Evolutionary conservation across 2,888 invertebrate species (phyloP).

Genomic region (Pelosia muscerda): DNA sequence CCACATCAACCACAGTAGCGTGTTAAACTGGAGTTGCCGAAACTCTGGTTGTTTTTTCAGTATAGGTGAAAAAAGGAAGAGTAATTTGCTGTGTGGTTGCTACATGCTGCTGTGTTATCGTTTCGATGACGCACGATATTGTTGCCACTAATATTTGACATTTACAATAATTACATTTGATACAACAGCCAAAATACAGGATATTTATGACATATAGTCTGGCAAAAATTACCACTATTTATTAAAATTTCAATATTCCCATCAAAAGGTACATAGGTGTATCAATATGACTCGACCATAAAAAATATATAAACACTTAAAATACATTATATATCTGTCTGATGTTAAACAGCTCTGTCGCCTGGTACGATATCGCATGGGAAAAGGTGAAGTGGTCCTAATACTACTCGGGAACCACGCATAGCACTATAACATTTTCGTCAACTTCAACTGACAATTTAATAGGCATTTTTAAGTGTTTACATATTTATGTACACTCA

Average conservation of each 20-base stretch:
- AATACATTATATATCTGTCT: too few species aligned
- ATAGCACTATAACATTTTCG: neutral
- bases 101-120: too few species aligned
- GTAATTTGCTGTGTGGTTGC: too few species aligned
- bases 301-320: neutral
- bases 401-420: too few species aligned
- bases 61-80: too few species aligned
- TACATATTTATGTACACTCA: neutral
- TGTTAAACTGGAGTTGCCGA: too few species aligned
- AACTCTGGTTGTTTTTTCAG: too few species aligned
- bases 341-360: too few species aligned
- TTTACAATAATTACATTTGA: neutral
- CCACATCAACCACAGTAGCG: too few species aligned
- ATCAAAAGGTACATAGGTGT: neutral
- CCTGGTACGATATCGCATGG: too few species aligned
- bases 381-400: too few species aligned
- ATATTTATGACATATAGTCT: conserved; percentile 2
- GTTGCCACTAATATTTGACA: conserved; percentile 1
- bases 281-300: neutral
- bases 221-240: neutral
- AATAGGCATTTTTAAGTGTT: neutral
- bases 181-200: conserved; percentile 11
- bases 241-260: neutral
- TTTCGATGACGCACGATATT: neutral
- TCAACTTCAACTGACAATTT: neutral